Evolutionary conservation across 2,888 invertebrate species (phyloP).

Genomic region (Seira ritae): DNA sequence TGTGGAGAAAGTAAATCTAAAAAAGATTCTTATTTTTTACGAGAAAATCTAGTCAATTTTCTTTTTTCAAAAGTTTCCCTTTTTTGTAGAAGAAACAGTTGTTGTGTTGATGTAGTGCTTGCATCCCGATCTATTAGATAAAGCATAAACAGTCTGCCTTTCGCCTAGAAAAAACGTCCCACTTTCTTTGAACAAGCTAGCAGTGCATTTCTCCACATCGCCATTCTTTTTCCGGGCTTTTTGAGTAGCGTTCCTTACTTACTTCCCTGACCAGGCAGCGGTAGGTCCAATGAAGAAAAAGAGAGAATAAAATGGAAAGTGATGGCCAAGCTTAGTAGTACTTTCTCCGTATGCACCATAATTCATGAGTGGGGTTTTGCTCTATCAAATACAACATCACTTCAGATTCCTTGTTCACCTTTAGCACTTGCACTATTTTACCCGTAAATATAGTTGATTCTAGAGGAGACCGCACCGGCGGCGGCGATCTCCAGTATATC

Average conservation of each 20-base stretch:
- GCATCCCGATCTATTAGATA: slow-evolving; percentile 9
- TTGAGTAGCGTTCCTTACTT: no score
- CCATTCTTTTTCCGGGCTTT: no score
- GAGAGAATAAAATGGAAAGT: slow-evolving; percentile 20
- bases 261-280: no score
- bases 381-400: slow-evolving; percentile 14
- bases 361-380: slow-evolving; percentile 31
- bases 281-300: neutral
- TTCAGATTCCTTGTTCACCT: slow-evolving; percentile 23
- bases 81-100: neutral
- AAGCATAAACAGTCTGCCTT: neutral
- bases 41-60: slow-evolving; percentile 15
- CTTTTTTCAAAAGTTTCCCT: neutral
- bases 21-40: neutral
- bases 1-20: neutral
- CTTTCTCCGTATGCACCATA: slow-evolving; percentile 42
- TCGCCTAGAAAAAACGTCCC: slow-evolving; percentile 10
- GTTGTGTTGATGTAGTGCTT: slow-evolving; percentile 21
- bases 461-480: no score
- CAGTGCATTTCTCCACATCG: neutral
- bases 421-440: neutral
- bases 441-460: no score
- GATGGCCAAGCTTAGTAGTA: slow-evolving; percentile 34
- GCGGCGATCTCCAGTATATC: neutral
- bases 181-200: neutral